Base-by-base conservation (phyloP, 1,140 invertebrate genomes). In the Pinna nobilis region DNA sequence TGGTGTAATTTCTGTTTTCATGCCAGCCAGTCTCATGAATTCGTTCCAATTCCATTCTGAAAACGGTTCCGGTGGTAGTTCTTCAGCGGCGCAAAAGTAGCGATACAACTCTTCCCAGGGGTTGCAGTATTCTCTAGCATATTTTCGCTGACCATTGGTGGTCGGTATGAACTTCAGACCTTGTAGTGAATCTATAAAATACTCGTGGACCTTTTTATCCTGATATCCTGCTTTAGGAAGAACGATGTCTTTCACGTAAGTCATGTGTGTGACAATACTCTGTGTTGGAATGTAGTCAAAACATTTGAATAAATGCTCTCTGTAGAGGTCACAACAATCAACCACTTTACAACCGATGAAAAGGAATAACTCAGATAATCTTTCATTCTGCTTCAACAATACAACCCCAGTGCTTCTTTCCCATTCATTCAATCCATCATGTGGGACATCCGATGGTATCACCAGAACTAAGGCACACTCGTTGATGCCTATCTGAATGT, bases 261-360 rank as follows among this genome's bases (percentile, higher is more conserved):
- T 23, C 18, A 82, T 13, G 53, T 82, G 80, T 13, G 20, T 4
- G 15, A 72, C 47, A 25, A 74, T 70, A 3, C 25, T 55, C 44
- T 3, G 15, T 18, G 57, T 59, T 30, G 49, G 20, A 13, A 80
- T 35, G 13, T 30, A 13, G 1, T 70, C 13, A 47, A 79, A 69
- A 3, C 68, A 23, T 25, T 50, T 39, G 3, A 81, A 50, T 6
- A 81, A 74, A 30, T 73, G 51, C 13, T 33, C 23, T 11, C 30
- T 67, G 47, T 81, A 81, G 25, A 79, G 28, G 0, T 79, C 55
- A 1, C 32, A 25, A 11, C 33, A 2, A 39, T 47, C 41, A 11
- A 15, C 18, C 47, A 15, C 30, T 28, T 44, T 35, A 25, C 68
- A 64, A 3, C 50, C 74, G n/a, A 81, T 23, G n/a, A 5, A 50